Evolutionary conservation across 2,113 vertebrate genomes (phyloP).

Genomic region (Astur gentilis): DNA sequence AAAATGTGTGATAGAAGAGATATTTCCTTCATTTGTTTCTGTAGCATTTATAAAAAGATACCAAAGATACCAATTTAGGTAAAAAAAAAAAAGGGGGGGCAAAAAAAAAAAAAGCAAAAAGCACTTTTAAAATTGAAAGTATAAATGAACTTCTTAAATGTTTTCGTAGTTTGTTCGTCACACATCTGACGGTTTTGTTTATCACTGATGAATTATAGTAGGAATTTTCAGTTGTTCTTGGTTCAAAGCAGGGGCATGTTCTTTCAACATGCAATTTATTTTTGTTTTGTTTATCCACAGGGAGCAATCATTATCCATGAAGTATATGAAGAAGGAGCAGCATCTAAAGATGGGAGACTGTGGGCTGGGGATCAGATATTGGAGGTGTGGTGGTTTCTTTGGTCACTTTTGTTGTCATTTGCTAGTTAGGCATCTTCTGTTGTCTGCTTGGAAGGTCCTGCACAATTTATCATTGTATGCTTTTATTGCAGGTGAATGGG

Average conservation of each 20-base stretch:
- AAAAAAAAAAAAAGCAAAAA: background rate
- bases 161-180: background rate
- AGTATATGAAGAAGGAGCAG: conserved; percentile 96
- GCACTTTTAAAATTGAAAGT: background rate
- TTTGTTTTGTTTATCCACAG: conserved; percentile 63
- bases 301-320: conserved; percentile 97
- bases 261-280: background rate
- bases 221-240: background rate
- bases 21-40: background rate
- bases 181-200: background rate
- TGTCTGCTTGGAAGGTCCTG: background rate
- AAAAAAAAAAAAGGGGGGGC: no score
- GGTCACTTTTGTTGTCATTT: background rate
- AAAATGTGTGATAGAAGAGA: background rate
- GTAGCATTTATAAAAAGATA: background rate
- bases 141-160: background rate
- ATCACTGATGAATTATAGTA: background rate
- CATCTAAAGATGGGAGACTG: conserved; percentile 93
- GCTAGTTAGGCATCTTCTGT: background rate
- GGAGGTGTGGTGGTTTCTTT: conserved; percentile 75
- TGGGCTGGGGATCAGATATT: conserved; percentile 99
- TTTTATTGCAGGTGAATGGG: conserved; percentile 82
- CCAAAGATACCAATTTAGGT: background rate
- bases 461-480: background rate
- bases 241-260: background rate